phyloP scores from a whole-genome alignment of 30 jellyfish, hydroid and myxozoan genomes.

The Hydractinia echinata region DNA sequence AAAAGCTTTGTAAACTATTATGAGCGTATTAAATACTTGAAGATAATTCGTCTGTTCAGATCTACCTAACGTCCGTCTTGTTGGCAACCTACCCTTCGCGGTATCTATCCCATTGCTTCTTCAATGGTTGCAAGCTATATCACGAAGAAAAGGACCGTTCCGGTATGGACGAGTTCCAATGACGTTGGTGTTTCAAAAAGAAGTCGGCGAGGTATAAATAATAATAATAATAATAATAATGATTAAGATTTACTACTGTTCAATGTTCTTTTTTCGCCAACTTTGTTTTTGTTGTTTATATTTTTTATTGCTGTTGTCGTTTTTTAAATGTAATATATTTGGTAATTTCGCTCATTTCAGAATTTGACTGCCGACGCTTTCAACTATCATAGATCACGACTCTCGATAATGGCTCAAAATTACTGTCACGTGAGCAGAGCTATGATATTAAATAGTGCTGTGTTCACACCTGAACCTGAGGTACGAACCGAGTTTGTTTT shows the following conservation, averaged over 20 bases:
- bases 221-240: no score
- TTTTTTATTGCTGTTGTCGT: no score
- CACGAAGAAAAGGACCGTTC: slow-evolving; percentile 77
- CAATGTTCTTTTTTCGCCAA: no score
- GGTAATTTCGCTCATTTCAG: slow-evolving; percentile 29
- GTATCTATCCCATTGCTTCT: slow-evolving; percentile 90
- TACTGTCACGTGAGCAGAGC: slow-evolving; percentile 64
- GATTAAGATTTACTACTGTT: no score
- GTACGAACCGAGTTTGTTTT: slow-evolving; percentile 24
- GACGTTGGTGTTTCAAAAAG: slow-evolving; percentile 93
- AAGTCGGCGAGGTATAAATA: slow-evolving; percentile 81
- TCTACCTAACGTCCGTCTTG: slow-evolving; percentile 82
- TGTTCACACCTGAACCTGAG: slow-evolving; percentile 90
- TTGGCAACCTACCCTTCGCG: slow-evolving; percentile 95
- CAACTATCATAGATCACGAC: slow-evolving; percentile 66
- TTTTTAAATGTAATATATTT: neutral
- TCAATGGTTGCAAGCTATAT: slow-evolving; percentile 95
- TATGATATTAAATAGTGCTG: slow-evolving; percentile 58
- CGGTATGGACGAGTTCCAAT: slow-evolving; percentile 90
- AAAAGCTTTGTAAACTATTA: no score
- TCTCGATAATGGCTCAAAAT: slow-evolving; percentile 86
- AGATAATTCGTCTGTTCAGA: slow-evolving; percentile 32
- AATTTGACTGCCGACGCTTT: slow-evolving; percentile 59
- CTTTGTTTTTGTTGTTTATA: no score
- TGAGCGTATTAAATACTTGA: no score